Evolutionary conservation across 2,888 invertebrate genomes (phyloP), one percentile per base, ranked within the genome.

Genomic region (Ormyrus labotus): DNA sequence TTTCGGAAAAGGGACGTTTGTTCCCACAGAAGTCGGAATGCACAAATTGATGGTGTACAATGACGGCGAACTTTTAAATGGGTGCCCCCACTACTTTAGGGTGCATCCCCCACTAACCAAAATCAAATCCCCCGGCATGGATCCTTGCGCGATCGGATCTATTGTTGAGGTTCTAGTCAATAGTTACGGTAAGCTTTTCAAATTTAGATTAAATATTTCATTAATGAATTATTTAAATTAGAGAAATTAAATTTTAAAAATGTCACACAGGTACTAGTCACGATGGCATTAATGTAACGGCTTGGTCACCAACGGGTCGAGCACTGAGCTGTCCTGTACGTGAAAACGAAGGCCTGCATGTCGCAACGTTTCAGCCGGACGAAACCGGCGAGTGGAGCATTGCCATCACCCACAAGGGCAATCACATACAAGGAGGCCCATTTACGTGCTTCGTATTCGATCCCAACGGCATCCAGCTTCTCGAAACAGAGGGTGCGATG

Each of bases 341-440:
- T 63, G 95, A 96, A 83, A 94, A 95, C n/a, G 95, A 96, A 65
- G 97, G 96, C 77, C 96, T 97, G 74, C 98, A 98, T 89, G 96
- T 97, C 85, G 98, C 99, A 84, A 98, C 97, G 86, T 99, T 99
- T 91, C 97, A 98, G 89, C 99, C 99, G 0, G 97, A 98, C 86
- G 99, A 99, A 92, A 96, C 98, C 58, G 99, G 99, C 78, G 97
- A 97, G 87, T 99, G 99, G 99, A 95, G 96, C 86, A 98, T 99
- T 78, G 97, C 97, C 83, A 98, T 99, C 83, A 95, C 96, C 19
- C 99, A 99, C 91, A 98, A 98, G 89, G 97, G 97, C 53, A 96
- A 97, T 87, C 98, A 99, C 90, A 98, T 99, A 85, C 92, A 96
- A 92, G 99, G 99, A 78, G 98, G 98, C 19, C 99, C 99, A 1